Evolutionary conservation across 2,797 vertebrate species (phyloP), one percentile per base, ranked within the genome.

Genomic region (Chloroceryle amazona): DNA sequence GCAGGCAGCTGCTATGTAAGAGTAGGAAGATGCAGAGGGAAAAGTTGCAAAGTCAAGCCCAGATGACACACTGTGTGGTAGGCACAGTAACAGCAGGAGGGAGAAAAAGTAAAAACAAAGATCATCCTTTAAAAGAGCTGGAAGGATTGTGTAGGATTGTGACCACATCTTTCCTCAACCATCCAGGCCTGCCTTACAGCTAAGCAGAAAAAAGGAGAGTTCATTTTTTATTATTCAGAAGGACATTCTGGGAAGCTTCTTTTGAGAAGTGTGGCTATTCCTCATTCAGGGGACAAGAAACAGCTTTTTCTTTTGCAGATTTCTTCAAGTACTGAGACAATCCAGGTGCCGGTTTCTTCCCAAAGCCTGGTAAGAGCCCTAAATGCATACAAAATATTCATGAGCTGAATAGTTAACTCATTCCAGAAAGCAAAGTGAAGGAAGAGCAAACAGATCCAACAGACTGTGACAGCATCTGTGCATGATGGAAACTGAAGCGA

Each of bases 141-240:
- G 90, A 96, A 89, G 81, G 81, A 84, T 94, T 96, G 91, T 82
- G 92, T 44, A 90, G 92, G 86, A 86, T 76, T 90, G 92, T 96
- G 96, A 94, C 84, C 60, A 82, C 70, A 81, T 95, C 82, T 95
- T 94, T 80, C 86, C 89, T 92, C 86, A 96, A 51, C 55, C 60
- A 70, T 60, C 28, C 55, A 80, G 70, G 55, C 46, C 62, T 1
- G 42, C 46, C 76, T 95, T 90, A 39, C 71, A 89, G 71, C 76
- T 89, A 89, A 70, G 71, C 39, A 93, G 70, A 89, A 93, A 92
- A 86, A 75, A 70, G 47, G 9, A 89, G 49, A 84, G 35, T 11
- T 86, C 47, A 55, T 72, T 96, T 86, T 96, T 94, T 66, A 81
- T 81, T 68, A 70, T 4, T 47, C 37, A 71, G 22, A 65, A 81